Conservation (phyloP, 30 jellyfish, hydroid and myxozoan genomes). For the Mastigias papua region DNA sequence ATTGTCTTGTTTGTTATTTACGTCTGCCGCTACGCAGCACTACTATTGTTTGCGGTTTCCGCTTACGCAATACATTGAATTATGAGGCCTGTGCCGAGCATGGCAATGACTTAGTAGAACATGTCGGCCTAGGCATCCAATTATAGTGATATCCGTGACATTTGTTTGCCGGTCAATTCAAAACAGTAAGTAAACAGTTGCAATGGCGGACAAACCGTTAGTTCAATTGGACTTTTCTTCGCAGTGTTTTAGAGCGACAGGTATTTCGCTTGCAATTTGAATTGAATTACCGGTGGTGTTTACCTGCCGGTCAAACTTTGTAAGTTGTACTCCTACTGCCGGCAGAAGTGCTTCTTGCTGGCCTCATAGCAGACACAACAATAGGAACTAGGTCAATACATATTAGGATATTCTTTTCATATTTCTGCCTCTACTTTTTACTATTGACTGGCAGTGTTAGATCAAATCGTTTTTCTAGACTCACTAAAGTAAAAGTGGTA, state of each 20-base stretch:
- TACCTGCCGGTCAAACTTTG: not conserved
- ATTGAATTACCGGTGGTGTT: not conserved
- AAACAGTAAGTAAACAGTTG: not conserved
- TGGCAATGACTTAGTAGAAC: slow-evolving; percentile 10
- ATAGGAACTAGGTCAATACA: not conserved
- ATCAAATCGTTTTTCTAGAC: not conserved
- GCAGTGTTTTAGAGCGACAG: not conserved
- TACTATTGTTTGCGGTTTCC: slow-evolving; percentile 72
- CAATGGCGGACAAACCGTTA: not conserved
- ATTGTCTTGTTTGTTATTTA: slow-evolving; percentile 83
- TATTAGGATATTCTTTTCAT: not conserved
- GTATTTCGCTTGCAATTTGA: not conserved
- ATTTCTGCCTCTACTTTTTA: not conserved
- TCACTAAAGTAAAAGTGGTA: too few relatives aligned
- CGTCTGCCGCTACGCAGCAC: slow-evolving; percentile 88
- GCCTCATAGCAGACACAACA: not conserved
- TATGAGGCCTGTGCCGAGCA: slow-evolving; percentile 52
- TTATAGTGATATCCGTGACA: not conserved
- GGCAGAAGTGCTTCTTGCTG: not conserved
- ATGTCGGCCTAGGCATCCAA: slow-evolving; percentile 3
- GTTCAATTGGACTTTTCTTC: not conserved
- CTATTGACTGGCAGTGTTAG: not conserved
- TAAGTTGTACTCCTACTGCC: not conserved
- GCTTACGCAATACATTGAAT: slow-evolving; percentile 69
- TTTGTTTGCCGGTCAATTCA: not conserved